Percentiles rank a stretch among this genome's conserved stretches.
phyloP scores from a whole-genome alignment of 2,797 vertebrate species.

The Hafferia zeledoni region DNA sequence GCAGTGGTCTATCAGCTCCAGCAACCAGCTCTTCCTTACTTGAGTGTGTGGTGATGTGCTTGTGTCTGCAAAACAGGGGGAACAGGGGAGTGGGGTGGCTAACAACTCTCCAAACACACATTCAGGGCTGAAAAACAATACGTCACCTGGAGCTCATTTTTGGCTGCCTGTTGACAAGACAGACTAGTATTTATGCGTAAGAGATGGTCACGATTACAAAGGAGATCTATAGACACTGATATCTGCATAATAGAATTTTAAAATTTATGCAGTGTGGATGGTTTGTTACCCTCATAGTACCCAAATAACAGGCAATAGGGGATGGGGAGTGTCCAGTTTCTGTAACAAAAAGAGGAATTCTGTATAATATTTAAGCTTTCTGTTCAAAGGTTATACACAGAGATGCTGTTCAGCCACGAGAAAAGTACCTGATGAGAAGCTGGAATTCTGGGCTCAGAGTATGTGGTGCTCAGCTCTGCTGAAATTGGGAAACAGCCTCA shows the following conservation, averaged over 20 bases:
- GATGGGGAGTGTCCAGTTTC: background rate
- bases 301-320: background rate
- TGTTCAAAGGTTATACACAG: background rate
- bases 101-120: background rate
- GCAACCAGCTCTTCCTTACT: background rate
- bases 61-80: background rate
- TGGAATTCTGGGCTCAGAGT: background rate
- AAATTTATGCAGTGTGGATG: background rate
- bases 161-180: background rate
- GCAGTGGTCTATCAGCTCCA: background rate
- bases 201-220: background rate
- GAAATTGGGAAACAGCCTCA: background rate
- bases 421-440: background rate
- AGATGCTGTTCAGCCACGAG: background rate
- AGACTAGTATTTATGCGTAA: background rate
- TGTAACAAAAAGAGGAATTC: background rate
- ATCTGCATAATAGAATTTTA: background rate
- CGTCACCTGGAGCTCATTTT: background rate
- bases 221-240: background rate
- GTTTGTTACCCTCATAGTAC: background rate
- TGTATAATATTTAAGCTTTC: background rate
- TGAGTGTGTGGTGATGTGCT: background rate
- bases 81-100: background rate
- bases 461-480: background rate
- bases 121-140: background rate